A percentile compares a stretch with the other conserved stretches of the same genome.
These are phyloP conservation scores for Melangyna quadrimaculata DNA, from an alignment of 2,888 invertebrate species.

Conservation along the genomic window DNA sequence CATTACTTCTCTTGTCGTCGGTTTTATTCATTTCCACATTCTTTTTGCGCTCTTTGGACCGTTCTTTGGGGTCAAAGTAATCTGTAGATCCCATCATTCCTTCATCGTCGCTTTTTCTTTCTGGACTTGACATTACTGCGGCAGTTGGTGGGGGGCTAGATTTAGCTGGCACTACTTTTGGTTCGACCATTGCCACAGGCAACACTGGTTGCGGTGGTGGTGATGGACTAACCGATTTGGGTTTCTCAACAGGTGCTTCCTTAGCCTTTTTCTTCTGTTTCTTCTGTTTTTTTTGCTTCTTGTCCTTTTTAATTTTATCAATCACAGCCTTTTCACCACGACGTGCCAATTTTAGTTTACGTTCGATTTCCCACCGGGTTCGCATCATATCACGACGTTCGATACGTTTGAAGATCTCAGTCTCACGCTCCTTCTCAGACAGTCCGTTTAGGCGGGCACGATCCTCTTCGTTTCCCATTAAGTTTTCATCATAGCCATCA, in stretches of 20 bases:
- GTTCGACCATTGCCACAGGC: conserved; percentile 13
- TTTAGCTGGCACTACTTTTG: conserved; percentile 50
- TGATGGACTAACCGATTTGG: conserved; percentile 42
- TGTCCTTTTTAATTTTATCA: conserved; percentile 81
- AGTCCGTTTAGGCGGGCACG: conserved; percentile 93
- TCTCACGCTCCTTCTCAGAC: conserved; percentile 98
- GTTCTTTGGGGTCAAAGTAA: conserved; percentile 87
- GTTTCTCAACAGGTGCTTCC: conserved; percentile 45
- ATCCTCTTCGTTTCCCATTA: conserved; percentile 98
- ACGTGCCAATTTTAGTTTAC: conserved; percentile 92
- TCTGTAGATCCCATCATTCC: conserved; percentile 74
- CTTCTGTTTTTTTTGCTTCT: conserved; percentile 83
- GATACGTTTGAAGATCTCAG: conserved; percentile 97
- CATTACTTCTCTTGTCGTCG: conserved; percentile 93
- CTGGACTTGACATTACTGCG: conserved; percentile 66
- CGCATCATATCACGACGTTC: conserved; percentile 96
- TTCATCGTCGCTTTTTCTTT: conserved; percentile 74
- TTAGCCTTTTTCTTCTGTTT: conserved; percentile 74
- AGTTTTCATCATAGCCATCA: conserved; percentile 97
- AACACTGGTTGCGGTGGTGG: conserved; percentile 56
- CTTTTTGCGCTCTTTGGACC: conserved; percentile 92
- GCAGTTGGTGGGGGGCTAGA: conserved; percentile 73
- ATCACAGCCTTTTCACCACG: conserved; percentile 86
- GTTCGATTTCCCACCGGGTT: conserved; percentile 97
- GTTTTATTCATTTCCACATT: conserved; percentile 93